Evolutionary conservation across 2,888 invertebrate species (phyloP), one percentile per base, ranked within the genome.

Genomic region (Trachelus stipa): DNA sequence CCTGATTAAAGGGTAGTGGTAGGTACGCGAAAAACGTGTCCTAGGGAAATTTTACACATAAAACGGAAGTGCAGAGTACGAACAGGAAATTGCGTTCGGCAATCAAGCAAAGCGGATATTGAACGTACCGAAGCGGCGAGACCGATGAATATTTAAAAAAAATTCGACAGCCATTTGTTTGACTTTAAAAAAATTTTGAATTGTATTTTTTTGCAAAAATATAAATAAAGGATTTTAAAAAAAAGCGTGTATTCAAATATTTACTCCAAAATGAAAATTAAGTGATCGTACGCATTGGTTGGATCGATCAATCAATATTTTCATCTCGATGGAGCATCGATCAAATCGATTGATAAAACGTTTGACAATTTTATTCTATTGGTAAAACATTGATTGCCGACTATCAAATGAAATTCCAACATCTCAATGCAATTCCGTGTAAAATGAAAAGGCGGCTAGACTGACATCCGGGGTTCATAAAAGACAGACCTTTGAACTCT

Each of bases 81-180:
- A 69, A 75, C 86, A 86, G 88, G 89, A 90, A 89, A 90, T 90
- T 89, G 84, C 85, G 86, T 89, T 88, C 85, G 85, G 85, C 85
- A 89, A 88, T 89, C 88, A 85, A 85, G 84, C 80, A 79, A 80
- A 81, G 76, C 88, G 88, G 89, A 89, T 89, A 89, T 89, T 88
- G 83, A 87, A 85, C 82, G 83, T 82, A 81, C 80, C 37, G 33
- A 40, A 12, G 73, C 6, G 34, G 37, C 56, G 31, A 69, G 75
- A 34, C 30, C 73, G 34, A 23, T 23, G 23, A 56, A 56, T 6
- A 56, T 56, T 23, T 1, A 4, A 40, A 40, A 37, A 40, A 40
- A 40, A 40, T 15, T 15, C 15, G 1, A 40, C 56, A 74, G 74
- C 30, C 35, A 35, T 30, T 56, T 74, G 11, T 33, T 31, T 35